These are phyloP conservation scores for Salvelinus namaycush DNA, from an alignment of 2,113 vertebrate species.

Conservation along the genomic window DNA sequence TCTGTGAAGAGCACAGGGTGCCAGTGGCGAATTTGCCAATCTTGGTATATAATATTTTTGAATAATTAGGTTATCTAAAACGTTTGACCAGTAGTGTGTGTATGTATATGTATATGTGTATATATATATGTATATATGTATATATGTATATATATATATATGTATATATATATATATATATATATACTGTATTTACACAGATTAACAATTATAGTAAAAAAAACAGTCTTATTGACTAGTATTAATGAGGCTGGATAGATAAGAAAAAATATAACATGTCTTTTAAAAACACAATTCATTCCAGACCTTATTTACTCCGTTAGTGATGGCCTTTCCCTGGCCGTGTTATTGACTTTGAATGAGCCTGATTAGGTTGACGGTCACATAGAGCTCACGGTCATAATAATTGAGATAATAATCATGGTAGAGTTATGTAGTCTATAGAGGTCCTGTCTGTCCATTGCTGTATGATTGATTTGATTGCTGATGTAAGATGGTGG, in stretches of 20 bases:
- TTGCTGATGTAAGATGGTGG: constrained; percentile 60
- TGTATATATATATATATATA: too few species aligned
- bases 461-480: constrained; percentile 61
- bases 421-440: not conserved
- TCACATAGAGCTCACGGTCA: constrained; percentile 47
- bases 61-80: too few species aligned
- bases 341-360: constrained; percentile 46
- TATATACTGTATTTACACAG: too few species aligned
- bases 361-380: constrained; percentile 63
- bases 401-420: constrained; percentile 58
- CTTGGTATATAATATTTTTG: too few species aligned
- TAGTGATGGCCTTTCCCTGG: constrained; percentile 37
- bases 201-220: too few species aligned
- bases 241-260: constrained; percentile 25
- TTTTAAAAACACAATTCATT: not conserved
- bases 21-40: too few species aligned
- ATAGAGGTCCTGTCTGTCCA: constrained; percentile 40
- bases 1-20: too few species aligned
- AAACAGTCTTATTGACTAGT: not conserved
- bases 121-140: too few species aligned
- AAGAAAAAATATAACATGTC: constrained; percentile 14
- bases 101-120: too few species aligned
- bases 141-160: too few species aligned
- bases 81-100: too few species aligned
- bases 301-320: constrained; percentile 24